Evolutionary conservation across 1,140 invertebrate species (phyloP), one percentile per base, ranked within the genome.

Genomic region (Drosophila pruinosa): DNA sequence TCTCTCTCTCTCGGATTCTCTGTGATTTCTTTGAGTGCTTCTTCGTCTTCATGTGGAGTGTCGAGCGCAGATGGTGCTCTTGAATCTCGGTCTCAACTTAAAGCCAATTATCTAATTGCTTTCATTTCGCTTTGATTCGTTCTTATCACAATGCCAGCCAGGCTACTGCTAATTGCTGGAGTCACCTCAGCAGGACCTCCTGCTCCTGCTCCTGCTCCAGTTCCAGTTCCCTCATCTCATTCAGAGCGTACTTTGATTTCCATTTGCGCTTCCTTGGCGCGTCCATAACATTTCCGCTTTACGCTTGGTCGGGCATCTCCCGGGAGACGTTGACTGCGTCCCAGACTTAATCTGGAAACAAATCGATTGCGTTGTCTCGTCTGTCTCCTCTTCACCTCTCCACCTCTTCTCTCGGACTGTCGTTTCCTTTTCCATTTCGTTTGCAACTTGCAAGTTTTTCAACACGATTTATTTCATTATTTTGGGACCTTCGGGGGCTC

Each of bases 401-500:
- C 21, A 5, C n/a, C 15, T 34, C 61, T 72, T 28, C 10, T 52
- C 69, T 19, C 34, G 47, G 22, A 19, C 31, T 41, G 4, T 43
- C 15, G 12, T 28, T 57, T 62, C 10, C 34, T 47, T 26, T 48
- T 53, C 21, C 26, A 34, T 69, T 59, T 68, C 22, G 39, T 63
- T 45, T 74, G 61, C 56, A 68, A 58, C 47, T 59, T 65, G 64
- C 43, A 59, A 59, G 69, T 85, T 85, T 81, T 88, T 88, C 83
- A 78, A 89, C 82, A 82, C 83, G 83, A 88, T 88, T 88, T 88
- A 89, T 89, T 88, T 88, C 78, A 88, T 88, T 88, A 83, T 88
- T 69, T 81, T 69, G 17, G 56, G 12, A 36, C 57, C 53, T 47
- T 59, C 50, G 28, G 70, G 38, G 39, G 4, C 38, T 41, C 28